Conservation (phyloP, 2,888 invertebrate species). For the Marronus borbonicus region DNA sequence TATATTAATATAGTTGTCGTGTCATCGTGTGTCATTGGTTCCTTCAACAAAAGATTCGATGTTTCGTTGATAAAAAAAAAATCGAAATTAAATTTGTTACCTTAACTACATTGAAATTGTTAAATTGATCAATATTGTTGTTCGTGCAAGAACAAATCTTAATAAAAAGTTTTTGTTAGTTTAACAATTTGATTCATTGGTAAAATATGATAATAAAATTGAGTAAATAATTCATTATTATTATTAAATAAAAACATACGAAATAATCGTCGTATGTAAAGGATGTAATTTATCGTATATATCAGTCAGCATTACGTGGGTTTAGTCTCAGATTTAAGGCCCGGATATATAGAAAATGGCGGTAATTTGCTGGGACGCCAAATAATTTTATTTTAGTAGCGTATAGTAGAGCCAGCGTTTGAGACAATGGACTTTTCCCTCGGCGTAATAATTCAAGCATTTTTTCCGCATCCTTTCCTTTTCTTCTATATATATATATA, state of each 20-base stretch:
- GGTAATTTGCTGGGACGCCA: slow-evolving; percentile 32
- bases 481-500: not conserved
- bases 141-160: too few relatives aligned
- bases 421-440: slow-evolving; percentile 35
- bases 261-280: slow-evolving; percentile 16
- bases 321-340: slow-evolving; percentile 16
- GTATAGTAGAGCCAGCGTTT: slow-evolving; percentile 16
- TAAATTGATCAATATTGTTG: too few relatives aligned
- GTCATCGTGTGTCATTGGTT: too few relatives aligned
- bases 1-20: too few relatives aligned
- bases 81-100: not conserved
- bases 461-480: slow-evolving; percentile 22
- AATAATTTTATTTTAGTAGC: slow-evolving; percentile 40
- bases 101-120: too few relatives aligned
- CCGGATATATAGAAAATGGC: slow-evolving; percentile 33
- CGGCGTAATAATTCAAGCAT: slow-evolving; percentile 36
- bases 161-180: not conserved
- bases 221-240: not conserved
- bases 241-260: not conserved
- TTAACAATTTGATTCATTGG: not conserved
- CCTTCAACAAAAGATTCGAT: too few relatives aligned
- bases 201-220: too few relatives aligned
- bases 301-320: slow-evolving; percentile 19
- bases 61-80: too few relatives aligned
- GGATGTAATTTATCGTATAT: slow-evolving; percentile 22